Percentiles rank a stretch among this genome's conserved stretches.
Conservation (phyloP, 2,888 invertebrate genomes). For the Ferdinandea cuprea region DNA sequence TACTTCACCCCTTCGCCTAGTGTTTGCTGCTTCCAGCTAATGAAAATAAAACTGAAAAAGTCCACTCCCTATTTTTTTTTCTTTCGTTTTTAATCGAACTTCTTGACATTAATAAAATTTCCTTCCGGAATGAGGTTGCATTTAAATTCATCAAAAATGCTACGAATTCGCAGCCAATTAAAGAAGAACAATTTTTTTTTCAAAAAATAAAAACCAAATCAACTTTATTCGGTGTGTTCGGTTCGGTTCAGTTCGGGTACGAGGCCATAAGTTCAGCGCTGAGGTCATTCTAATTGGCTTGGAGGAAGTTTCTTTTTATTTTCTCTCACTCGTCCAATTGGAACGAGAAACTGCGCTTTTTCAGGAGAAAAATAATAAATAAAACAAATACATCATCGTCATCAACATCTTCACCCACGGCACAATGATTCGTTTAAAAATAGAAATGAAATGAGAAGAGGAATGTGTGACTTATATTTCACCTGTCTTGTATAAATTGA, state of each 20-base stretch:
- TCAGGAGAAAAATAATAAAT: slow-evolving; percentile 36
- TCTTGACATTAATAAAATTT: slow-evolving; percentile 23
- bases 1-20: slow-evolving; percentile 43
- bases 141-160: background rate
- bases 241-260: slow-evolving; percentile 24
- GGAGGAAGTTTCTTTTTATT: slow-evolving; percentile 6
- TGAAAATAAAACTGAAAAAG: slow-evolving; percentile 75
- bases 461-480: slow-evolving; percentile 60
- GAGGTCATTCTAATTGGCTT: slow-evolving; percentile 71
- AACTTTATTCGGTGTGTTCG: slow-evolving; percentile 15
- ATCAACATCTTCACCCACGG: slow-evolving; percentile 50
- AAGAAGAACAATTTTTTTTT: slow-evolving; percentile 1
- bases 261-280: slow-evolving; percentile 63
- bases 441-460: slow-evolving; percentile 57
- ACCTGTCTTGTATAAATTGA: slow-evolving; percentile 62
- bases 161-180: background rate
- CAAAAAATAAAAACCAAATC: slow-evolving; percentile 20
- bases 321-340: slow-evolving; percentile 36
- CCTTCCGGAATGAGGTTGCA: slow-evolving; percentile 20
- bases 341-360: slow-evolving; percentile 22
- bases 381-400: slow-evolving; percentile 49
- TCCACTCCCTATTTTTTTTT: slow-evolving; percentile 80
- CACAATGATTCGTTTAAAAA: slow-evolving; percentile 55
- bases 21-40: slow-evolving; percentile 46
- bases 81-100: slow-evolving; percentile 20